Conservation (phyloP, 2,113 vertebrate genomes). For the Athene noctua region DNA sequence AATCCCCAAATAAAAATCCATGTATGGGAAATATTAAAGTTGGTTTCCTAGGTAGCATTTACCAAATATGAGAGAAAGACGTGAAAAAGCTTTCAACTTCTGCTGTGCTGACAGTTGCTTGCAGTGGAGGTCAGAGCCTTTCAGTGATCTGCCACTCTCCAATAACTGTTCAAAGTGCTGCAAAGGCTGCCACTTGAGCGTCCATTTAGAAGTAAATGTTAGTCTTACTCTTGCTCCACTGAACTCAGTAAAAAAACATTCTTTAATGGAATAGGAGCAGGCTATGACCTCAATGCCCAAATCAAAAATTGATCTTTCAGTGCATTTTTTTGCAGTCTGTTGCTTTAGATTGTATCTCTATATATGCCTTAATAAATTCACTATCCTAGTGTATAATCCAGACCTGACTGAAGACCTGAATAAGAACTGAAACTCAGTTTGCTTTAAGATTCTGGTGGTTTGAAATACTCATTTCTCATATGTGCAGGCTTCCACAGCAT, state of each 20-base stretch:
- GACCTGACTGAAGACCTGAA: not conserved
- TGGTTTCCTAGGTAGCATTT: not conserved
- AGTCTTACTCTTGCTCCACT: constrained; percentile 2
- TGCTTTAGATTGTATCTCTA: constrained; percentile 24
- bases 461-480: not conserved
- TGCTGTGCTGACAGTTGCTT: not conserved
- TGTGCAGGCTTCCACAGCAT: not conserved
- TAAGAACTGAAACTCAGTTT: not conserved
- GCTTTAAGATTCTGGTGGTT: not conserved
- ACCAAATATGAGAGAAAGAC: not conserved
- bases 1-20: not conserved
- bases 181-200: not conserved
- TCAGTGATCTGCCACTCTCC: not conserved
- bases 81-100: not conserved
- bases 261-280: constrained; percentile 24
- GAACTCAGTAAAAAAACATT: not conserved
- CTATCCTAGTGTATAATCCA: not conserved
- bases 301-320: constrained; percentile 30
- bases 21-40: not conserved
- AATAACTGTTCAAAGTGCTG: not conserved
- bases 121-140: not conserved
- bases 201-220: not conserved
- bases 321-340: not conserved
- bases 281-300: constrained; percentile 31
- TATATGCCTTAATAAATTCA: constrained; percentile 18